Evolutionary conservation across 1,140 invertebrate species (phyloP).

Genomic region (Teleopsis dalmanni): DNA sequence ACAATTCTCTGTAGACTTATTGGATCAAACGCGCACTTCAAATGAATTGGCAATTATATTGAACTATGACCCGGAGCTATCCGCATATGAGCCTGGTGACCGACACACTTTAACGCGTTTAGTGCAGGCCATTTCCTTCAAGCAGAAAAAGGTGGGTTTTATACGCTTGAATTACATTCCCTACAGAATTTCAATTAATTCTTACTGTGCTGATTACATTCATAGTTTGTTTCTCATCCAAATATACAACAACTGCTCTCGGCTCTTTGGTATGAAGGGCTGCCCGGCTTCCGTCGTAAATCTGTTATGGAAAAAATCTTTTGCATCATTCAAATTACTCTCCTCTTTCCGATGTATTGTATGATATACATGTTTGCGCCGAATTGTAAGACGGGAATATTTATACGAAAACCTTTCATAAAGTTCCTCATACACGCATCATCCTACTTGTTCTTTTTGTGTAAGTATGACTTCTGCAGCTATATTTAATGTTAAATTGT

Average conservation of each 20-base stretch:
- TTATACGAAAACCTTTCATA: conserved; percentile 86
- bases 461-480: conserved; percentile 51
- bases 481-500: no score
- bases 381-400: conserved; percentile 62
- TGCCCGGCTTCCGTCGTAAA: conserved; percentile 80
- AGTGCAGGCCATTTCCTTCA: conserved; percentile 82
- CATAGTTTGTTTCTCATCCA: conserved; percentile 83
- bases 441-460: conserved; percentile 84
- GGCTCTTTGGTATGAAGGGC: conserved; percentile 83
- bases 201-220: neutral
- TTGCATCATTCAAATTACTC: conserved; percentile 65
- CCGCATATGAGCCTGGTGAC: conserved; percentile 59
- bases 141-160: conserved; percentile 75
- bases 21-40: conserved; percentile 83
- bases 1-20: conserved; percentile 81
- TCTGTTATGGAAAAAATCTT: conserved; percentile 57
- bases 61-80: conserved; percentile 70
- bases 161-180: neutral
- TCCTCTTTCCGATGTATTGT: conserved; percentile 81
- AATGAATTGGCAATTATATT: conserved; percentile 86
- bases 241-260: conserved; percentile 88
- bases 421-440: conserved; percentile 89
- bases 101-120: conserved; percentile 72
- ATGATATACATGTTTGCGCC: conserved; percentile 73
- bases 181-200: neutral